Conservation (phyloP, 2,113 vertebrate genomes). For the Spilogale gracilis region DNA sequence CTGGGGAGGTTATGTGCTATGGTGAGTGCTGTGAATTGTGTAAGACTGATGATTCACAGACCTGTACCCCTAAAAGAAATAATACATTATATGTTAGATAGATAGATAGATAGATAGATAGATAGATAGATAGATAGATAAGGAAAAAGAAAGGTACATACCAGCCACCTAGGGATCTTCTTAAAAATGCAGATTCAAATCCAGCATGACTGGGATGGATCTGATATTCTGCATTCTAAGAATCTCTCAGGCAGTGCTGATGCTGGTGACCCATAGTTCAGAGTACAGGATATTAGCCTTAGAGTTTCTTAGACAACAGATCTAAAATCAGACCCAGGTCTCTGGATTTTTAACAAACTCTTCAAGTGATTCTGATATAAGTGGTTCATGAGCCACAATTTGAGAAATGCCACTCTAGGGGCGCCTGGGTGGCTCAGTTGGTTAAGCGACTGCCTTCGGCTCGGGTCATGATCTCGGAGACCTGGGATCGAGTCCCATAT, state of each 20-base stretch:
- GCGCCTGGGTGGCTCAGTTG: too few relatives aligned
- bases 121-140: too few relatives aligned
- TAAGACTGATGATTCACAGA: too few relatives aligned
- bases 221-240: neutral
- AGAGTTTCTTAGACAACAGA: neutral
- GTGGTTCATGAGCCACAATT: neutral
- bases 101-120: too few relatives aligned
- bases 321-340: neutral
- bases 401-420: neutral
- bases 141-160: neutral
- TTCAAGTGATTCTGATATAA: neutral
- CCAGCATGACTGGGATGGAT: neutral
- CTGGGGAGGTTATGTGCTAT: too few relatives aligned
- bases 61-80: too few relatives aligned
- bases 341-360: neutral
- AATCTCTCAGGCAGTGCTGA: neutral
- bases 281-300: neutral
- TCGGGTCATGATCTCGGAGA: too few relatives aligned
- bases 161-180: neutral
- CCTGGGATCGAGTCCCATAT: too few relatives aligned
- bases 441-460: too few relatives aligned
- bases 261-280: neutral
- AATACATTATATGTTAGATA: too few relatives aligned
- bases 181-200: neutral
- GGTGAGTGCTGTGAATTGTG: too few relatives aligned